Conservation (phyloP, 2,797 vertebrate genomes). For the Discoglossus pictus region DNA sequence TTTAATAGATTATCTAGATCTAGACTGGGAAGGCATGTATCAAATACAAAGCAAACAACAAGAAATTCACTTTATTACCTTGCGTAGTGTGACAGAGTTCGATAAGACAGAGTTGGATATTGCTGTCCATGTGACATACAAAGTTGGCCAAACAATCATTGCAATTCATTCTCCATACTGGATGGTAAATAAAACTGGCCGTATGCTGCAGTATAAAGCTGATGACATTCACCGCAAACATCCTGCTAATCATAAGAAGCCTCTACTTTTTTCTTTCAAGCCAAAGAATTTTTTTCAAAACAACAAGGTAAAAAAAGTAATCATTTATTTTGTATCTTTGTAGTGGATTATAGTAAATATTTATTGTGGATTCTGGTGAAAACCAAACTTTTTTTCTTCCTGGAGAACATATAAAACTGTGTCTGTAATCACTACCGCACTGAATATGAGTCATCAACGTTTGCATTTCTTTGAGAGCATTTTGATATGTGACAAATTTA, state of each 20-base stretch:
- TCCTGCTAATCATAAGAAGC: slow-evolving; percentile 88
- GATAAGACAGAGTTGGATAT: slow-evolving; percentile 86
- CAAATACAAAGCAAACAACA: slow-evolving; percentile 76
- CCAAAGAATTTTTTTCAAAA: slow-evolving; percentile 90
- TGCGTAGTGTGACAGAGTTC: slow-evolving; percentile 72
- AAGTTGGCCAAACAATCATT: slow-evolving; percentile 79
- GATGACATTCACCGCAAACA: slow-evolving; percentile 97
- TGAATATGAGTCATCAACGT: no score
- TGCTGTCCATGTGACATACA: slow-evolving; percentile 85
- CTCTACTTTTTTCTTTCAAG: slow-evolving; percentile 95
- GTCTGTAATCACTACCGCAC: no score
- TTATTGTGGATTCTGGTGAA: no score
- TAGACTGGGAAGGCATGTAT: slow-evolving; percentile 87
- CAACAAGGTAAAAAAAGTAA: slow-evolving; percentile 86
- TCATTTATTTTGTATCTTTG: no score
- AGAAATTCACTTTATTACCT: slow-evolving; percentile 89
- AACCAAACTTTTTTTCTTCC: no score
- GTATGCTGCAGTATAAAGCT: slow-evolving; percentile 95
- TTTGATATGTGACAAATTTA: no score
- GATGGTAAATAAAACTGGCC: slow-evolving; percentile 95
- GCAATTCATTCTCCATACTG: slow-evolving; percentile 93
- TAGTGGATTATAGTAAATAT: no score
- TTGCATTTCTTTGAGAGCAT: no score
- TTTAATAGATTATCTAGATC: slow-evolving; percentile 84
- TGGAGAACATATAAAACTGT: no score